phyloP scores from a whole-genome alignment of 2,888 invertebrate species.

The Synergus gifuensis region DNA sequence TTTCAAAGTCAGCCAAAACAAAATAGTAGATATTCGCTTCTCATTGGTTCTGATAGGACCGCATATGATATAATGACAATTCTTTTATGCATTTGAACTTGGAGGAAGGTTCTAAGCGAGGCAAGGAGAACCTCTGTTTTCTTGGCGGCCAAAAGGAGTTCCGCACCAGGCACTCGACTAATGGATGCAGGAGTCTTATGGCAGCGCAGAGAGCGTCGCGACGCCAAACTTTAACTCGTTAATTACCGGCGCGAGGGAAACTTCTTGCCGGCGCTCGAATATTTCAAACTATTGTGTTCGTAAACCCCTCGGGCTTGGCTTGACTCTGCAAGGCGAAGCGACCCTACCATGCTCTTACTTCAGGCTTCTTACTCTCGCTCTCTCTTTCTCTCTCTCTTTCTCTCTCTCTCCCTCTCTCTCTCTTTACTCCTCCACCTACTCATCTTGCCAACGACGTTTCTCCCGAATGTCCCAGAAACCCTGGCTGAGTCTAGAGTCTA shows the following conservation, averaged over 20 bases:
- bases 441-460: slow-evolving; percentile 54
- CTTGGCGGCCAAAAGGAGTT: slow-evolving; percentile 72
- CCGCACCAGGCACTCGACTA: slow-evolving; percentile 74
- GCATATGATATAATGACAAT: slow-evolving; percentile 6
- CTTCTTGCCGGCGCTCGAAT: slow-evolving; percentile 71
- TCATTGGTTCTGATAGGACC: neutral
- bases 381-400: slow-evolving; percentile 11
- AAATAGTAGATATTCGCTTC: neutral
- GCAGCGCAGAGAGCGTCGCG: slow-evolving; percentile 69
- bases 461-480: slow-evolving; percentile 70
- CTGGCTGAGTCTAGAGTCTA: slow-evolving; percentile 50
- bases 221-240: slow-evolving; percentile 78
- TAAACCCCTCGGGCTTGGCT: slow-evolving; percentile 74
- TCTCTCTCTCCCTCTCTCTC: slow-evolving; percentile 18
- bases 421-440: slow-evolving; percentile 44
- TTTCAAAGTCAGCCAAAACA: too few relatives aligned
- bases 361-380: slow-evolving; percentile 17
- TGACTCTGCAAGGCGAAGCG: slow-evolving; percentile 63
- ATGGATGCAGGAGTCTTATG: slow-evolving; percentile 76
- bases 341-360: slow-evolving; percentile 58
- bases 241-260: slow-evolving; percentile 77
- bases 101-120: slow-evolving; percentile 55
- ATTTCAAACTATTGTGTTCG: slow-evolving; percentile 78
- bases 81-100: slow-evolving; percentile 25
- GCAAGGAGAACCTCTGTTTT: slow-evolving; percentile 66